Evolutionary conservation across 2,797 vertebrate genomes (phyloP), one percentile per base, ranked within the genome.

Genomic region (Cheirogaleus major): DNA sequence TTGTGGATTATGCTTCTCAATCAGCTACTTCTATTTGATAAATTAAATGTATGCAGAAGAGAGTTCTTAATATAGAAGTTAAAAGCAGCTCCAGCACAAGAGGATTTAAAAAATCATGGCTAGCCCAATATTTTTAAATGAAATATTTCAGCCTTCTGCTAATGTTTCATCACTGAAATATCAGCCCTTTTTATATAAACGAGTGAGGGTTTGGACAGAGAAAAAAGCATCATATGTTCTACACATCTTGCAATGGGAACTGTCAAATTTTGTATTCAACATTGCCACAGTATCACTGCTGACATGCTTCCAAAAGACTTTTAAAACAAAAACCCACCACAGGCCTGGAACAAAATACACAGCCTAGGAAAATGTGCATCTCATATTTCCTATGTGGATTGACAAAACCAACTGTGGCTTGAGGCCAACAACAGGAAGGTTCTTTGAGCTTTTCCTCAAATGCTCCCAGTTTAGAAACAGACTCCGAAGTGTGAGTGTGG

Each of bases 251-350:
- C 72, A 63, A 84, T 45, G 72, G 32, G 95, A 97, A 95, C 97
- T 97, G 96, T 96, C 96, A 97, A 73, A 83, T 89, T 93, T 87
- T 91, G 87, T 87, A 73, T 80, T 97, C 96, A 95, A 97, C 95
- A 96, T 67, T 95, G 76, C 90, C 80, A 61, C 84, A 84, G 75
- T 59, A 78, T 70, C 80, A 20, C 75, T 4, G 2, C 72, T 95
- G 95, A 95, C 94, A 95, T 22, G 57, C 85, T 96, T 97, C 95
- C 87, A 89, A 92, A 92, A 96, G 88, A 65, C 81, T 95, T 95
- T 92, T 92, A 45, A 92, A 96, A 96, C 89, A 95, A 93, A 95
- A 94, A 75, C 75, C 73, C 65, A 89, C 91, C 85, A 79, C 32
- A 59, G 73, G 78, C 78, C 89, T 79, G 45, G 91, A 93, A 95